A percentile compares a stretch with the other conserved stretches of the same genome.
These are phyloP conservation scores for Argyrosomus japonicus DNA, from an alignment of 2,113 vertebrate species.

Conservation along the genomic window DNA sequence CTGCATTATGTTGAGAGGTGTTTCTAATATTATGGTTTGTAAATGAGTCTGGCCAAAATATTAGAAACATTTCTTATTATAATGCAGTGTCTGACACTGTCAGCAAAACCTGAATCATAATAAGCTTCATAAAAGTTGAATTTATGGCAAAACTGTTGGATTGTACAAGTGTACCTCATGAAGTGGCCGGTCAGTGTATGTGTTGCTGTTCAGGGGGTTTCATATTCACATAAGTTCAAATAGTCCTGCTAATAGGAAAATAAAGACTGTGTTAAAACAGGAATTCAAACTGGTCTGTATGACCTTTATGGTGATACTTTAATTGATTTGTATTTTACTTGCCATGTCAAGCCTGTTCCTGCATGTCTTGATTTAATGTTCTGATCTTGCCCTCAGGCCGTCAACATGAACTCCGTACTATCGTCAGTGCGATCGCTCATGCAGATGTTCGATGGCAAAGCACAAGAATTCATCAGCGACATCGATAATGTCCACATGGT, in stretches of 20 bases:
- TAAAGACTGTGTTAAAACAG: not conserved
- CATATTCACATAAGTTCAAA: not conserved
- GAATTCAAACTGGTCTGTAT: not conserved
- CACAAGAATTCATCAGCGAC: slow-evolving; percentile 82
- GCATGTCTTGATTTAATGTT: not conserved
- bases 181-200: no score
- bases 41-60: no score
- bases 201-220: not conserved
- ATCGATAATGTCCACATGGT: slow-evolving; percentile 88
- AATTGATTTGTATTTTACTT: not conserved
- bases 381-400: slow-evolving; percentile 29
- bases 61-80: no score
- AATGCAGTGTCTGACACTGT: no score
- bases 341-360: not conserved
- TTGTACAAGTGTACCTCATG: no score
- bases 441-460: slow-evolving; percentile 82
- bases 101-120: no score
- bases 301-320: not conserved
- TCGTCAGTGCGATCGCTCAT: slow-evolving; percentile 78
- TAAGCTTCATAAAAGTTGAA: no score
- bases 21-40: no score
- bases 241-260: not conserved
- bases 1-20: no score
- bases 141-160: no score
- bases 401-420: slow-evolving; percentile 77